Conservation (phyloP, 2,797 vertebrate genomes). For the Mycteria americana region DNA sequence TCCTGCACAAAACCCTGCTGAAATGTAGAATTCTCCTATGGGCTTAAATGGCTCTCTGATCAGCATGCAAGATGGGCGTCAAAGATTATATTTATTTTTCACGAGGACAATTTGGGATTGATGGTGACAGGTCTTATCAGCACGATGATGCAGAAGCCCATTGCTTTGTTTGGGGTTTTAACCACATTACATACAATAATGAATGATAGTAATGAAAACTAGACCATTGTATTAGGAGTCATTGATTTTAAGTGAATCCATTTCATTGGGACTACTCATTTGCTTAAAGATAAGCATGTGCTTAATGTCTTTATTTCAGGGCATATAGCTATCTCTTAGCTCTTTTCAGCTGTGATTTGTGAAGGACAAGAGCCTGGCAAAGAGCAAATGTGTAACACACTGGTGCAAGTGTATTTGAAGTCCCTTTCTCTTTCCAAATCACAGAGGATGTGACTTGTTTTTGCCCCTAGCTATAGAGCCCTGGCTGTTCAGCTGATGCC, state of each 20-base stretch:
- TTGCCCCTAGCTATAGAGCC: not conserved
- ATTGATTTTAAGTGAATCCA: not conserved
- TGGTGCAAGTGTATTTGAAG: not conserved
- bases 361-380: not conserved
- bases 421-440: not conserved
- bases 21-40: not conserved
- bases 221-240: not conserved
- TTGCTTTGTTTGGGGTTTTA: not conserved
- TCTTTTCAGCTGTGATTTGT: not conserved
- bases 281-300: not conserved
- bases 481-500: not conserved
- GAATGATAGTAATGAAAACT: not conserved
- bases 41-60: not conserved
- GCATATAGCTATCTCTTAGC: rapidly evolving
- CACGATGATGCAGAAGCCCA: not conserved
- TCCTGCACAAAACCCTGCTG: not conserved
- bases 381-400: not conserved
- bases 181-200: not conserved
- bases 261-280: not conserved
- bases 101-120: not conserved
- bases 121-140: not conserved
- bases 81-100: not conserved
- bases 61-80: not conserved
- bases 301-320: not conserved
- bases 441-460: not conserved